Evolutionary conservation across 2,797 vertebrate genomes (phyloP), one percentile per base, ranked within the genome.

Genomic region (Phylloscopus collybita): DNA sequence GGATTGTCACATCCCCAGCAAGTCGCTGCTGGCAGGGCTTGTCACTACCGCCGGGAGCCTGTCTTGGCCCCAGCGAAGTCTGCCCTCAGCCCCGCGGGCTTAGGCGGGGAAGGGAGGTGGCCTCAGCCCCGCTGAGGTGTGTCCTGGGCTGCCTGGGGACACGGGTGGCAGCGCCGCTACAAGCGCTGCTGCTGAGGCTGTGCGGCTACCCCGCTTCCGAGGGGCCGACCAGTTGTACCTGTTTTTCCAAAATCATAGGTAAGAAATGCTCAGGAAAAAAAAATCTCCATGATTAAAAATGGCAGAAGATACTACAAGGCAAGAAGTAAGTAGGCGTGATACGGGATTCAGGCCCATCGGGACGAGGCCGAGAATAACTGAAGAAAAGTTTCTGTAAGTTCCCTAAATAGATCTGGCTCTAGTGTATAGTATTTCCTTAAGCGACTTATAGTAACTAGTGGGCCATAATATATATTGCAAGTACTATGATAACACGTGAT

Each of bases 371-470:
- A 32, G 85, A 82, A 62, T 67, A 75, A 53, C 85, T 81, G 86
- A 93, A 92, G 91, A 78, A 65, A 83, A 83, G 40, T 66, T 49
- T 38, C 61, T 75, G 66, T 93, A 92, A 88, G 80, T 94, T 93
- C 36, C 57, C 51, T 34, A 21, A 94, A 25, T 47, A 92, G 62
- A 59, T 42, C 16, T 61, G 30, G 5, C 23, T 86, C 6, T 93
- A 61, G 59, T 29, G 9, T 61, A 5, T 30, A 72, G 54, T 56
- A 50, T 47, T 80, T 34, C 13, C 57, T 59, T 71, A 61, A 50
- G 50, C 0, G 1, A 65, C n/a, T 27, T 72, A 1, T 84, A n/a
- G 44, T 51, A 42, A 25, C 11, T 72, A 90, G 67, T 26, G 27
- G 65, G 20, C 70, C 30, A 7, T 54, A 86, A 20, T 44, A 45